Percentiles rank a stretch among this genome's conserved stretches.
Evolutionary conservation across 2,888 invertebrate species (phyloP).

Genomic region (Odontocerum albicorne): DNA sequence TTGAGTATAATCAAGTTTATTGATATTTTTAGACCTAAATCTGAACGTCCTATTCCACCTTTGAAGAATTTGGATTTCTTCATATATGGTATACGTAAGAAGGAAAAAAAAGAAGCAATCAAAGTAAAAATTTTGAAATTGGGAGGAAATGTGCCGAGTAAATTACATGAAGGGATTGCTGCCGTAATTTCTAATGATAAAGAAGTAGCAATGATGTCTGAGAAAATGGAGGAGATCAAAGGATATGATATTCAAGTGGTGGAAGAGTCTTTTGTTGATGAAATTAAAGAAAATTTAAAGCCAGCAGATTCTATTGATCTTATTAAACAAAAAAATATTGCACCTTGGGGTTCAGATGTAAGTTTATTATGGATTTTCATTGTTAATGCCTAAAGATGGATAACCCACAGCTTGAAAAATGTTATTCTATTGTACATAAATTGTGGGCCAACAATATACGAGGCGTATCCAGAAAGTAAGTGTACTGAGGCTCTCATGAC

Average conservation of each 20-base stretch:
- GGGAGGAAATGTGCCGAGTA: conserved; percentile 74
- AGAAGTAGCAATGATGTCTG: conserved; percentile 68
- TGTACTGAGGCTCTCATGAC: too few species aligned
- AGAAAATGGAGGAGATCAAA: conserved; percentile 67
- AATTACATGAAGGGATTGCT: conserved; percentile 65
- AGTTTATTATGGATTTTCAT: too few species aligned
- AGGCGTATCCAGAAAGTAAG: too few species aligned
- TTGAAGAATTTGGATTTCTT: conserved; percentile 80
- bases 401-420: too few species aligned
- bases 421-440: too few species aligned
- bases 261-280: conserved; percentile 72
- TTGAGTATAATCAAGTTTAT: background rate
- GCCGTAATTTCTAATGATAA: conserved; percentile 74
- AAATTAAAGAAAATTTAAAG: conserved; percentile 62
- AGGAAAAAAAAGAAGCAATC: conserved; percentile 60
- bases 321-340: conserved; percentile 72
- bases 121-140: conserved; percentile 69
- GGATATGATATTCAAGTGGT: conserved; percentile 77
- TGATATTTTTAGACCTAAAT: conserved; percentile 13
- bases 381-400: too few species aligned
- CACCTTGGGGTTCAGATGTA: conserved; percentile 84
- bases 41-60: conserved; percentile 52
- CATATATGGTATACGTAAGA: conserved; percentile 61
- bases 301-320: conserved; percentile 63
- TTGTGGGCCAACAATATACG: too few species aligned